Evolutionary conservation across 2,797 vertebrate species (phyloP), one percentile per base, ranked within the genome.

Genomic region (Poeciliopsis gracilis): DNA sequence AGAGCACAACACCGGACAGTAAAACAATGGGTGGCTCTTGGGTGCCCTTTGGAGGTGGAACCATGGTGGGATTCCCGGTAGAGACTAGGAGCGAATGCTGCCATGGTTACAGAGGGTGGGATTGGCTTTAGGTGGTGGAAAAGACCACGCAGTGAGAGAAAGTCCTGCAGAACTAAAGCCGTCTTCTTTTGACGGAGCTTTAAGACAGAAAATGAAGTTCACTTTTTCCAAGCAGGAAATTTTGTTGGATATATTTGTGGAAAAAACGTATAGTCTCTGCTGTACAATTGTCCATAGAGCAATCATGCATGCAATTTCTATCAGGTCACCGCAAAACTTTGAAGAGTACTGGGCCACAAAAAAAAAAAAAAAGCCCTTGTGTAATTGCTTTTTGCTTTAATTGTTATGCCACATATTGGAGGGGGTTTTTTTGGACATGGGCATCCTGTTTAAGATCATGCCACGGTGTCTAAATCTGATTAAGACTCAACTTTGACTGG

Each of bases 11-110:
- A 82, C 55, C 75, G 88, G 89, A 90, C 79, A 89, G 81, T 95
- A 93, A 95, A 94, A 92, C 88, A 86, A 87, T 90, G 87, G 89
- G 90, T 91, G 90, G 88, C 89, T 90, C 72, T 76, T 81, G 83
- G 80, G 72, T 84, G 77, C 76, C 80, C 79, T 84, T 82, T 67
- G 43, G 46, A 49, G 79, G 72, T 67, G 75, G 77, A 90, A 84
- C 57, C 76, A 53, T 16, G 25, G 72, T 75, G 79, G 63, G 76
- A 85, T 79, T 86, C 82, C 82, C 81, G 63, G 69, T 87, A 73
- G 75, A 78, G 76, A 73, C 73, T 78, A 77, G 76, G 76, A 86
- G 73, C 80, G 84, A 87, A 55, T 61, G 81, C 82, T 86, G 74
- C 88, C 75, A 85, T 89, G 86, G 90, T 85, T 76, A 88, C 82